phyloP scores from a whole-genome alignment of 2,888 invertebrate genomes.

The Tetranychus truncatus region DNA sequence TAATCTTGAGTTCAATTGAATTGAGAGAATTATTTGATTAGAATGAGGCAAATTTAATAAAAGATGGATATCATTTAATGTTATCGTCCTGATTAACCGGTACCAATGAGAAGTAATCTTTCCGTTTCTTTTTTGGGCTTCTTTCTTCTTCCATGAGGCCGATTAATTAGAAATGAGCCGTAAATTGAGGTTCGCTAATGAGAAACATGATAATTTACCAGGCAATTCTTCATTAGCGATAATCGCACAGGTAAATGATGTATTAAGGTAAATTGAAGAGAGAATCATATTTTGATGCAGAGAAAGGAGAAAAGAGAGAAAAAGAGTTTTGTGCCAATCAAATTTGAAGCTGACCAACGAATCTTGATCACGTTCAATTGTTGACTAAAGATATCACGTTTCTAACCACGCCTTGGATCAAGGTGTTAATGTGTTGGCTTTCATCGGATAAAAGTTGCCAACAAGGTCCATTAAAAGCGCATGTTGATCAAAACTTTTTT shows the following conservation, averaged over 20 bases:
- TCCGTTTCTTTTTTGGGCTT: not conserved
- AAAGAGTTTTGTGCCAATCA: too few relatives aligned
- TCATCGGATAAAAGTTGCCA: not conserved
- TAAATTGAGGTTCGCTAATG: not conserved
- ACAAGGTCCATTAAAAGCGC: not conserved
- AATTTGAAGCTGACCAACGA: not conserved
- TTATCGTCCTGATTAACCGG: not conserved
- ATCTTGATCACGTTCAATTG: not conserved
- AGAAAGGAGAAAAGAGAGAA: too few relatives aligned
- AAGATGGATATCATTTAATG: not conserved
- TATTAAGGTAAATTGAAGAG: not conserved
- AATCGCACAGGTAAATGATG: not conserved
- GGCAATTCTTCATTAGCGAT: not conserved
- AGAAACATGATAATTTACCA: not conserved
- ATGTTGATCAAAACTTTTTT: too few relatives aligned
- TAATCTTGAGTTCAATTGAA: not conserved
- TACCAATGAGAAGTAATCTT: not conserved
- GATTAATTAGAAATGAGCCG: constrained; percentile 1
- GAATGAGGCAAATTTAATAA: not conserved
- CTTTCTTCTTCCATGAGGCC: not conserved
- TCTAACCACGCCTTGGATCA: not conserved
- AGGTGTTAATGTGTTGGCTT: not conserved
- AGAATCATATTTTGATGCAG: too few relatives aligned
- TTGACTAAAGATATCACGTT: not conserved
- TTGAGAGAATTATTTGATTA: not conserved